Evolutionary conservation across 2,797 vertebrate genomes (phyloP), one percentile per base, ranked within the genome.

Genomic region (Enteromius paludinosus): DNA sequence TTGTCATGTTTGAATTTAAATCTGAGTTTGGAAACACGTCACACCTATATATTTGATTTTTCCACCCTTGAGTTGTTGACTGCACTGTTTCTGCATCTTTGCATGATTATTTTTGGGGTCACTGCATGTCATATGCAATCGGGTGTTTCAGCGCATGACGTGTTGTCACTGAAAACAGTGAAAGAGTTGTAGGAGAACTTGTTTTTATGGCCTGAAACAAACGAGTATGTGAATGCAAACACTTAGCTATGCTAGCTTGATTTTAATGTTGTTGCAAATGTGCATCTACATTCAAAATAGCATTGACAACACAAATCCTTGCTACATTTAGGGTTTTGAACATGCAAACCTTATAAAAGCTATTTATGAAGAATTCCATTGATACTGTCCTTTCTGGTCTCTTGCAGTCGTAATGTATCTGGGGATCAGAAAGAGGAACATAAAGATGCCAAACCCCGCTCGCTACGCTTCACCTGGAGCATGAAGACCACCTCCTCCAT

Each of bases 401-500:
- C 47, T 10, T 10, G 15, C 94, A 97, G 97, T 93, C 96, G 96
- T 86, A 96, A 96, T n/a, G 96, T 96, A 56, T 94, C 96, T 66
- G 95, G 93, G 38, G 96, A 97, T 90, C 95, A 94, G 86, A 96
- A 96, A 90, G 96, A 97, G 0, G 96, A 97, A 73, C 94, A 92
- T 90, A 96, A 95, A 86, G 96, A 97, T 84, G 92, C 94, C 47
- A 97, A 96, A 82, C 96, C 96, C 12, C 95, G 96, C 25, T 96
- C 96, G 0, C 94, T 97, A 56, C 95, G 96, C 76, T 97, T 97
- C 85, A 97, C 96, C 83, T 97, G 96, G 96, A 97, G 96, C 92
- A 97, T 97, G 96, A 97, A 97, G 90, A 97, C 96, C 89, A 97
- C 96, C 59, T 97, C 96, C 52, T 95, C 96, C 90, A 96, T 97